Evolutionary conservation across 2,797 vertebrate genomes (phyloP).

Genomic region (Petrocephalus sullivani): DNA sequence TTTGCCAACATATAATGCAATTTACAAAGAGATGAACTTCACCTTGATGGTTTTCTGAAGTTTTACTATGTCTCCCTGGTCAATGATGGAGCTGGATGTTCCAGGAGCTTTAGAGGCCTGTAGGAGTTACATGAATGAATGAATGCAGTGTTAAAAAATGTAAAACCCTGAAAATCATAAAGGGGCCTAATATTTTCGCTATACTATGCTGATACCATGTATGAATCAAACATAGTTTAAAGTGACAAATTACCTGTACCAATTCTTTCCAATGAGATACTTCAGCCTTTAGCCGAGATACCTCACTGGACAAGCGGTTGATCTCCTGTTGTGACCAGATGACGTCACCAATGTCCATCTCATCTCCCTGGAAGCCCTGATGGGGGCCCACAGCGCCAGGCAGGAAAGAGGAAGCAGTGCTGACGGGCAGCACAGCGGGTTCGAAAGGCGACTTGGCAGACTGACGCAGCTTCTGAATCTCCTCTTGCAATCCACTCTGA

Average conservation of each 20-base stretch:
- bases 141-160: background rate
- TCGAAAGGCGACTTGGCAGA: constrained; percentile 58
- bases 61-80: constrained; percentile 77
- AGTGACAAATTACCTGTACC: constrained; percentile 66
- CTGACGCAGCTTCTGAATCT: constrained; percentile 75
- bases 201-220: background rate
- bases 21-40: constrained; percentile 26
- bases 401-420: constrained; percentile 61
- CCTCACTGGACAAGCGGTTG: constrained; percentile 82
- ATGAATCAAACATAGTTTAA: background rate
- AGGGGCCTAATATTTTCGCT: background rate
- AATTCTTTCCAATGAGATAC: constrained; percentile 83
- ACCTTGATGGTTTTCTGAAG: constrained; percentile 86
- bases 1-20: background rate
- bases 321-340: constrained; percentile 97
- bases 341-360: constrained; percentile 87
- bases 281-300: constrained; percentile 79
- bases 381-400: constrained; percentile 53
- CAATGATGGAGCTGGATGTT: constrained; percentile 58
- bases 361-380: constrained; percentile 76
- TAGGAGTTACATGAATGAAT: background rate
- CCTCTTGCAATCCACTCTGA: constrained; percentile 81
- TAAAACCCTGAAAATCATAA: background rate
- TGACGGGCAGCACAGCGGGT: constrained; percentile 51
- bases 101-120: constrained; percentile 71